Evolutionary conservation across 2,113 vertebrate genomes (phyloP), one percentile per base, ranked within the genome.

Genomic region (Corapipo altera): DNA sequence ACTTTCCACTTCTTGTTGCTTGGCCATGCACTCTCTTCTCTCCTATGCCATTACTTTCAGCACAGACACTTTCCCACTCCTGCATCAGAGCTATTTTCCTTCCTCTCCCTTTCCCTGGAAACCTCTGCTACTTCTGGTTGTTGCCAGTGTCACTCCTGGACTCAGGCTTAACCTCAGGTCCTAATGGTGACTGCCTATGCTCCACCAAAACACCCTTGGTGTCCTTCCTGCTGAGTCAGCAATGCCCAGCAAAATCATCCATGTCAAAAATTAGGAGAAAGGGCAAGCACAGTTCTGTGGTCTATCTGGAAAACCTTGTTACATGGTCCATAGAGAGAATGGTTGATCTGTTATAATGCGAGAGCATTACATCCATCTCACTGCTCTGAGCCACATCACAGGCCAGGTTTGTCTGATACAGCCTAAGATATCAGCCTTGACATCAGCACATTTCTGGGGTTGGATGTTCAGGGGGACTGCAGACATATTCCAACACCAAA

Each of bases 31-130:
- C 37, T 51, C 55, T 70, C 19, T 48, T 62, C 15, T 71, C 66
- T 82, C 18, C 35, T 33, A 23, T 44, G 28, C 35, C 49, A 10
- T 64, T 35, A 49, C 6, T n/a, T 71, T 33, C 75, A 51, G 39
- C 13, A 66, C 0, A 0, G 41, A 15, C 2, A 1, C 20, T 39
- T 81, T 66, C 33, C 26, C 17, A 0, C 41, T 35, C 43, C 61
- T 35, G 27, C 8, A 5, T 43, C 2, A 0, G 19, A n/a, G 55
- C 16, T 74, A 5, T 75, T 89, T 88, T 39, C 43, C 30, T 77
- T 89, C 41, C 30, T 32, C 33, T 73, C 27, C 22, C 6, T 39
- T 9, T 62, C 59, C 4, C 2, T 58, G 55, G 37, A 80, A 81
- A 70, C 37, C 41, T 80, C 69, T 88, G n/a, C 24, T 64, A 2